phyloP scores from a whole-genome alignment of 2,888 invertebrate species.

The Scaptomyza parva region DNA sequence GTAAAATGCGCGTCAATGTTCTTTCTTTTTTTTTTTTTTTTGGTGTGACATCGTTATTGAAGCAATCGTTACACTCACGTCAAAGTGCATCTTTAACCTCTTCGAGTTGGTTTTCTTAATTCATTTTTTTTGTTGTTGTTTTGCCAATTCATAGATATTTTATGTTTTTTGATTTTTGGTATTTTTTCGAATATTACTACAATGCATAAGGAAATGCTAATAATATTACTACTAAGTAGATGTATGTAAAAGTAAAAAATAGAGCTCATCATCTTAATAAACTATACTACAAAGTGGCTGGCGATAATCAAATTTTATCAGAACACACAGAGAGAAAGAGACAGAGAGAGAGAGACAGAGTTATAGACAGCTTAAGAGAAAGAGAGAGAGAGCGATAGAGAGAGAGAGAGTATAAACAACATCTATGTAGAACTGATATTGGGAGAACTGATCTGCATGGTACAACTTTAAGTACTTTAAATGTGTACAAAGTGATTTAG shows the following conservation, averaged over 20 bases:
- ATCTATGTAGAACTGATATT: constrained; percentile 11
- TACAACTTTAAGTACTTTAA: constrained; percentile 4
- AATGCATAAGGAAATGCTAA: constrained; percentile 16
- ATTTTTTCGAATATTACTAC: constrained; percentile 18
- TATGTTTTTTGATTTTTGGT: not conserved
- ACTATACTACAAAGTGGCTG: constrained; percentile 14
- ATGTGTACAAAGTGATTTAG: constrained; percentile 10
- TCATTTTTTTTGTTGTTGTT: not conserved
- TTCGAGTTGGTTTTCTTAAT: constrained; percentile 2
- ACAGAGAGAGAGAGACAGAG: not conserved
- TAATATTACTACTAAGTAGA: constrained; percentile 5
- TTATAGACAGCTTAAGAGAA: not conserved
- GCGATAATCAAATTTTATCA: constrained; percentile 13
- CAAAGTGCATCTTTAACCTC: constrained; percentile 10
- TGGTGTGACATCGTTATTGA: constrained; percentile 7
- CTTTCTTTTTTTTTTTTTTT: constrained; percentile 1
- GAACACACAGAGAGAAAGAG: constrained; percentile 2
- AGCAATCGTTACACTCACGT: constrained; percentile 14
- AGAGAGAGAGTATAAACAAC: constrained; percentile 1
- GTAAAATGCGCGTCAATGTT: constrained; percentile 27
- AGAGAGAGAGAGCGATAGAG: not conserved
- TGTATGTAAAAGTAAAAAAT: constrained; percentile 3
- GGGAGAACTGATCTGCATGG: constrained; percentile 2
- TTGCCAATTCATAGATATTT: constrained; percentile 11
- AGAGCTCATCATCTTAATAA: constrained; percentile 12